Base-by-base conservation (phyloP, 2,113 vertebrate species). In the Elgaria multicarinata region DNA sequence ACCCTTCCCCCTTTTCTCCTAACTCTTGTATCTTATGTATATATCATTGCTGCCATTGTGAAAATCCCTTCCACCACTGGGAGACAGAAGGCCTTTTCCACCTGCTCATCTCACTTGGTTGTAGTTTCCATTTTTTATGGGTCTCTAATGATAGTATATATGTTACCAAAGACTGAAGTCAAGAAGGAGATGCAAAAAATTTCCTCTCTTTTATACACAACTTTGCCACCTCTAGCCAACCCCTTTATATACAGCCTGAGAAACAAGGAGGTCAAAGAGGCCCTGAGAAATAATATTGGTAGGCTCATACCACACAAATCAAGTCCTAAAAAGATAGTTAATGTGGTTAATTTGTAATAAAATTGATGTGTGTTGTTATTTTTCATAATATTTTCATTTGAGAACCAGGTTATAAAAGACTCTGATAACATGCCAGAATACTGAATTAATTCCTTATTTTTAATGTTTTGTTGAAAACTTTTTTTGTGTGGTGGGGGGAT, bases 221-320 rank as follows among this genome's bases (percentile, higher is more conserved):
- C 95, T 62, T 72, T 96, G 83, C 88, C 93, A 7, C 94, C 91
- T 0, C 24, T 93, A 67, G 87, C 94, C 82, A 96, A 96, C n/a
- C 95, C 94, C 44, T 95, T 96, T 87, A 94, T 96, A 85, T 96
- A 95, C 31, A 94, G 93, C 24, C 93, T 96, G 77, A 94, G 93
- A 72, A 96, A 95, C 72, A 94, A 94, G 81, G 94, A 95, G 78
- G 94, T 96, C n/a, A 95, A 94, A 75, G 89, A 95, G 46, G 92
- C 90, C 42, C 87, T 96, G 53, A 90, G 77, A 67, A 90, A 95
- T 46, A 83, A 93, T 0, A 0, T 82, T 42, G 36, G 42, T n/a
- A 66, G 44, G 31, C 46, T 79, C 28, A 1, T 78, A 20, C 62
- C 42, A 26, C 79, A 13, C 28, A 66, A 62, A 86, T 12, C 10